Percentiles rank a stretch among this genome's conserved stretches.
phyloP scores from a whole-genome alignment of 2,888 invertebrate genomes.

The Invenusta paracnida region DNA sequence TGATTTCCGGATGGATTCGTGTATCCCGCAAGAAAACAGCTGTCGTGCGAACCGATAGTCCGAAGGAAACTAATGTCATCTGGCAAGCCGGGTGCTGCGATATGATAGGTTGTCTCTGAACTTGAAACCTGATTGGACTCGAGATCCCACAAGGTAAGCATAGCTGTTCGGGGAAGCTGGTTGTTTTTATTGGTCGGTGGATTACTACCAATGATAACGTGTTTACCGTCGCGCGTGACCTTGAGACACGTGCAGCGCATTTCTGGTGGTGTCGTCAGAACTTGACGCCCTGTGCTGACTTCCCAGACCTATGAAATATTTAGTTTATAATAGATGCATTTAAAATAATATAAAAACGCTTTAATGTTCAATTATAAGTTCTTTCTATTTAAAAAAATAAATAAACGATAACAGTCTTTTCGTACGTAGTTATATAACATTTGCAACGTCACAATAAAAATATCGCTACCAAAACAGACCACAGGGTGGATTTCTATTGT shows the following conservation, averaged over 20 bases:
- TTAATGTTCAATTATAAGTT: no score
- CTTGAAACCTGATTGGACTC: background rate
- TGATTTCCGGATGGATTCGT: background rate
- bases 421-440: no score
- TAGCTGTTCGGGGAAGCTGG: background rate
- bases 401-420: no score
- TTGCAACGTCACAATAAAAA: no score
- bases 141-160: background rate
- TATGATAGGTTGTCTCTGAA: background rate
- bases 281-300: background rate
- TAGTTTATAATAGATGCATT: no score
- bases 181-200: background rate
- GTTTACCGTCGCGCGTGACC: background rate
- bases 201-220: background rate
- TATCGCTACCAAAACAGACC: no score
- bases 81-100: background rate
- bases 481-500: no score
- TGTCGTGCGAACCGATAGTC: background rate
- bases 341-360: no score
- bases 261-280: background rate
- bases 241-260: background rate
- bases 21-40: background rate
- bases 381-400: no score
- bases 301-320: conserved; percentile 11
- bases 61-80: background rate